Percentiles rank a stretch among this genome's conserved stretches.
phyloP scores from a whole-genome alignment of 2,797 vertebrate species.

The Sarcophilus harrisii region DNA sequence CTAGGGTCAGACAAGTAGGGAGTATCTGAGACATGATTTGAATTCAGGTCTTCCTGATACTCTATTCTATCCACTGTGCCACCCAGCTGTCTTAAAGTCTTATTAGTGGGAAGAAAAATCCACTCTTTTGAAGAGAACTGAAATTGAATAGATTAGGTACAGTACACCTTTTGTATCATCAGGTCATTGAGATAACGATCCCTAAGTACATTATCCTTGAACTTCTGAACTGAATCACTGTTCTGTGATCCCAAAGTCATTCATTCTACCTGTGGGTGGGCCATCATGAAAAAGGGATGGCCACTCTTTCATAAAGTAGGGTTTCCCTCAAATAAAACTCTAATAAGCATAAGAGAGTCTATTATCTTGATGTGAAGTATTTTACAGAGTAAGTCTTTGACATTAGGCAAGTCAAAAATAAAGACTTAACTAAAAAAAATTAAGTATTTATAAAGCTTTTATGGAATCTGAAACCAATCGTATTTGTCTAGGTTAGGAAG shows the following conservation, averaged over 20 bases:
- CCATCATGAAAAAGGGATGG: not conserved
- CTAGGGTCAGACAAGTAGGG: not conserved
- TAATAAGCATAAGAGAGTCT: not conserved
- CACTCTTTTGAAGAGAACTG: not conserved
- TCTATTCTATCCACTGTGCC: not conserved
- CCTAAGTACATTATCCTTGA: constrained; percentile 8
- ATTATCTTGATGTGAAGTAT: not conserved
- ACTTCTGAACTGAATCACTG: not conserved
- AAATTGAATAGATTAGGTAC: not conserved
- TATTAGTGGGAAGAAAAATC: not conserved
- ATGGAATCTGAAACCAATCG: constrained; percentile 6
- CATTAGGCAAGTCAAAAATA: constrained; percentile 29
- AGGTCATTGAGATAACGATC: not conserved
- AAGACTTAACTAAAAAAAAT: not conserved
- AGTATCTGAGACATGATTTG: not conserved
- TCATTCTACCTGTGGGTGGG: not conserved
- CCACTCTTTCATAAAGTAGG: constrained; percentile 5
- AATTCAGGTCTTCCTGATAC: not conserved
- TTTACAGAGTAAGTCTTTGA: not conserved
- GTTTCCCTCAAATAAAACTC: constrained; percentile 34
- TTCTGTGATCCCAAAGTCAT: not conserved
- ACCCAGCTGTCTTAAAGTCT: not conserved
- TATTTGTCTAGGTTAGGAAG: constrained; percentile 45
- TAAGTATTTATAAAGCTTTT: constrained; percentile 31
- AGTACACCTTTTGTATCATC: not conserved